Percentiles rank a stretch among this genome's conserved stretches.
Conservation (phyloP, 2,888 invertebrate species). For the Rhogogaster chlorosoma region DNA sequence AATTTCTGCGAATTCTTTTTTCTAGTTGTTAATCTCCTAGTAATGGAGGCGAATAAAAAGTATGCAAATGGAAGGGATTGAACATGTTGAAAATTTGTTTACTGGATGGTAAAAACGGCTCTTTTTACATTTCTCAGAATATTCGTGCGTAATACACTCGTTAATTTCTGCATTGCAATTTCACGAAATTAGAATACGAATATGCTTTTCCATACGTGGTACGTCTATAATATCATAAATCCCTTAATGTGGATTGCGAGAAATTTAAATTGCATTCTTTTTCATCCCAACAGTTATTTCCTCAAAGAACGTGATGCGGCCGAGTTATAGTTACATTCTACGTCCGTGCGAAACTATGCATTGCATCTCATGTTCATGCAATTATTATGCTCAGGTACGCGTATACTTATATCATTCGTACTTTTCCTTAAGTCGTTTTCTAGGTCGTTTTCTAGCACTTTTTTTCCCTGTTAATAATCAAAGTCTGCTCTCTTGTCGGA, state of each 20-base stretch:
- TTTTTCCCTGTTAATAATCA: background rate
- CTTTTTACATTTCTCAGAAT: background rate
- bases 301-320: background rate
- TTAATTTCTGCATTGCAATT: background rate
- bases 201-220: background rate
- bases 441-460: background rate
- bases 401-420: background rate
- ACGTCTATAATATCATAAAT: background rate
- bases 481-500: background rate
- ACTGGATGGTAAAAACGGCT: background rate
- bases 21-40: background rate
- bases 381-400: background rate
- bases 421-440: background rate
- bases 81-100: slow-evolving; percentile 1
- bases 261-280: background rate
- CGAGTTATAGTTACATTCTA: background rate
- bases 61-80: background rate
- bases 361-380: background rate
- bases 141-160: background rate
- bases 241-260: no score
- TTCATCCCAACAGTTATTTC: background rate
- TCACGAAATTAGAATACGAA: background rate
- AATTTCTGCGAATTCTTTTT: background rate
- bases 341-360: background rate
- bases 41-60: background rate